Percentiles rank a stretch among this genome's conserved stretches.
phyloP scores from a whole-genome alignment of 2,888 invertebrate genomes.

The Timema cristinae region DNA sequence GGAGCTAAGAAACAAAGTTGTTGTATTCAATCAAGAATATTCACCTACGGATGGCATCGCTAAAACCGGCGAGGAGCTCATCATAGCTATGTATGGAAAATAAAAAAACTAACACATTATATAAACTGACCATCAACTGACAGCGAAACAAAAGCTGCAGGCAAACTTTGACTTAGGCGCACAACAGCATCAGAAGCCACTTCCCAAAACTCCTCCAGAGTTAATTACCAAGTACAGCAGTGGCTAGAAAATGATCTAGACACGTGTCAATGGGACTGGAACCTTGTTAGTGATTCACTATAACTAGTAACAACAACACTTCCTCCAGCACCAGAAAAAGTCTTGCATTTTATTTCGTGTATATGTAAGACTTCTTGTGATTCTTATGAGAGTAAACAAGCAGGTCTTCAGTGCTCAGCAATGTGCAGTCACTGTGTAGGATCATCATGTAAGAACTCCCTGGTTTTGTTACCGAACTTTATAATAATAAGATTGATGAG shows the following conservation, averaged over 20 bases:
- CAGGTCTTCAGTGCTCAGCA: background rate
- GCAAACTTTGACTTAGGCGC: slow-evolving; percentile 4
- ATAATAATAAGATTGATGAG: background rate
- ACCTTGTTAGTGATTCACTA: background rate
- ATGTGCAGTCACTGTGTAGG: background rate
- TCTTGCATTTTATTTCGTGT: background rate
- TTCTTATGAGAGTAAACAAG: background rate
- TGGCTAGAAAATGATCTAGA: background rate
- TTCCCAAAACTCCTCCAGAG: background rate
- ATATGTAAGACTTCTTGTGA: slow-evolving; percentile 1
- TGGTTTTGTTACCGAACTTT: background rate
- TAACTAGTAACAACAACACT: background rate
- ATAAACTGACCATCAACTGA: background rate
- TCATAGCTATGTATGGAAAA: background rate
- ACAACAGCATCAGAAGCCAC: background rate
- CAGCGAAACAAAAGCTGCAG: background rate
- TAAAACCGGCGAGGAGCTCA: background rate
- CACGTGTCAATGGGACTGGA: background rate
- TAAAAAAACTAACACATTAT: background rate
- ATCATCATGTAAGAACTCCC: background rate
- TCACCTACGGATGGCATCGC: slow-evolving; percentile 1
- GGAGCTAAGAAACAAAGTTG: background rate
- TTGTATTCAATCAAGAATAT: background rate
- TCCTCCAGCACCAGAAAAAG: slow-evolving; percentile 2
- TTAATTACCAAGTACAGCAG: slow-evolving; percentile 6